Evolutionary conservation across 1,140 invertebrate species (phyloP).

Genomic region (Solenopsis invicta): DNA sequence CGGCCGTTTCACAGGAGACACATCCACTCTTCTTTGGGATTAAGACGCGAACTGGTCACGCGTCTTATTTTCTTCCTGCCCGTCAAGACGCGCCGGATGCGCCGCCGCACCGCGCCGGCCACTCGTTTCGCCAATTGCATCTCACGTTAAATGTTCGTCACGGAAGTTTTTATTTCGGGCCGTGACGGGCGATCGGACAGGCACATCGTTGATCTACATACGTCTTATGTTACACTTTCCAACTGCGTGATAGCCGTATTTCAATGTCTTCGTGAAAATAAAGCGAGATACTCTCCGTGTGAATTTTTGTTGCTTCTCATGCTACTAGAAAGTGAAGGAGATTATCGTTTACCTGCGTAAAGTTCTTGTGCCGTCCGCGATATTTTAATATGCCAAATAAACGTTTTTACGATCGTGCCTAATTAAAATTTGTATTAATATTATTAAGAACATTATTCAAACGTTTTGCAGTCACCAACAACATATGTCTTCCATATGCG

Average conservation of each 20-base stretch:
- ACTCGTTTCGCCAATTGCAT: slow-evolving; percentile 57
- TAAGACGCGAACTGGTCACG: slow-evolving; percentile 75
- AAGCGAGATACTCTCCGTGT: background rate
- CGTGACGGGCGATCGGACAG: slow-evolving; percentile 55
- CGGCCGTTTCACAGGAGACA: slow-evolving; percentile 64
- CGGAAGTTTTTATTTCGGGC: slow-evolving; percentile 62
- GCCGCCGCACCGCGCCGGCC: slow-evolving; percentile 11
- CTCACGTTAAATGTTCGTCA: slow-evolving; percentile 48
- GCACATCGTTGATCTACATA: slow-evolving; percentile 24
- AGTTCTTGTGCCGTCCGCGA: background rate
- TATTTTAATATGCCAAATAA: background rate
- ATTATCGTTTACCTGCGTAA: background rate
- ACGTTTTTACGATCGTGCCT: too few species aligned
- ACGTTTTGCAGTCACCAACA: background rate
- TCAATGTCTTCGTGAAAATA: background rate
- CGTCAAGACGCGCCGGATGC: slow-evolving; percentile 50
- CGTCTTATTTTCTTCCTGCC: slow-evolving; percentile 65
- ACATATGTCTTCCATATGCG: slow-evolving; percentile 2
- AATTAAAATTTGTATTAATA: background rate
- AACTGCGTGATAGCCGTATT: slow-evolving; percentile 11
- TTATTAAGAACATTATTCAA: background rate
- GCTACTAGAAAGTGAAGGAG: background rate
- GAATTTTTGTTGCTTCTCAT: background rate
- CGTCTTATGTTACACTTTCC: slow-evolving; percentile 16
- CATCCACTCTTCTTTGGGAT: slow-evolving; percentile 75